Percentiles rank a stretch among this genome's conserved stretches.
Conservation (phyloP, 2,888 invertebrate species). For the Melinaea marsaeus region DNA sequence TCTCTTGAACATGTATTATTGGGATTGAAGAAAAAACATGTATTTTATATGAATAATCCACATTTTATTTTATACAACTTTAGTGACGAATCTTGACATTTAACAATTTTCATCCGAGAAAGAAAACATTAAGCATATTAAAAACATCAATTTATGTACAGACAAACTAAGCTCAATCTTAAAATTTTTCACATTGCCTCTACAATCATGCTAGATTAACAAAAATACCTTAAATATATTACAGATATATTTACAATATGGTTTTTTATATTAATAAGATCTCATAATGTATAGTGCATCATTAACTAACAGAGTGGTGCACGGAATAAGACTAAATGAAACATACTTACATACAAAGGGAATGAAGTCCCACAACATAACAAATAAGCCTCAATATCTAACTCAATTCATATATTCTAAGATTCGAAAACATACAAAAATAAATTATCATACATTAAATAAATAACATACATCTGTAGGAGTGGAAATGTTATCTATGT, state of each 20-base stretch:
- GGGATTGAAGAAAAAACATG: slow-evolving; percentile 50
- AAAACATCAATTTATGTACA: slow-evolving; percentile 63
- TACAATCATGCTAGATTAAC: slow-evolving; percentile 20
- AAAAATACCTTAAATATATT: slow-evolving; percentile 14
- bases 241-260: slow-evolving; percentile 17
- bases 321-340: slow-evolving; percentile 1
- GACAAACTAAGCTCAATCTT: slow-evolving; percentile 58
- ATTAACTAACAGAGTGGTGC: slow-evolving; percentile 5
- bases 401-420: slow-evolving; percentile 20
- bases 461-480: slow-evolving; percentile 21
- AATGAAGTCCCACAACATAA: not conserved
- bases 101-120: slow-evolving; percentile 39
- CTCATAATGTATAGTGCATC: not conserved
- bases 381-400: slow-evolving; percentile 6
- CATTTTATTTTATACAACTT: slow-evolving; percentile 43
- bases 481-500: slow-evolving; percentile 12
- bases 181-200: slow-evolving; percentile 21
- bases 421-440: slow-evolving; percentile 29
- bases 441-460: slow-evolving; percentile 32
- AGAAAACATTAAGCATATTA: slow-evolving; percentile 59
- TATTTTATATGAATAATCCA: slow-evolving; percentile 31
- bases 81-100: slow-evolving; percentile 40
- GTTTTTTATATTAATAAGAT: slow-evolving; percentile 7
- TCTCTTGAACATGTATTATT: not conserved
- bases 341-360: not conserved